Evolutionary conservation across 1,140 invertebrate species (phyloP), one percentile per base, ranked within the genome.

Genomic region (Macrotrachela quadricornifera): DNA sequence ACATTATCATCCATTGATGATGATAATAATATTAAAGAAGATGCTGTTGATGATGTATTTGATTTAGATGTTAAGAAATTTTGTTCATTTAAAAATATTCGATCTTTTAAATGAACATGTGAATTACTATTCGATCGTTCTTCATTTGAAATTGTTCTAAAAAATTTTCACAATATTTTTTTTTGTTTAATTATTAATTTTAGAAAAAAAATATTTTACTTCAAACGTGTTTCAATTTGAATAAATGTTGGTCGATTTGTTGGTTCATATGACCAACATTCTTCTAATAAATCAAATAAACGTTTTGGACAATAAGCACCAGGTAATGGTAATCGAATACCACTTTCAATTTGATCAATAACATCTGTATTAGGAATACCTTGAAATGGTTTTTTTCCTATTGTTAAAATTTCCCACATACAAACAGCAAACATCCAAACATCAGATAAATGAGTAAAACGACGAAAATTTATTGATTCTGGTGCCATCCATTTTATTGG

Each of bases 391-490:
- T 97, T 97, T 0, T 92, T 80, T n/a, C 92, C 91, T 45, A 85
- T 74, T 83, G 90, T 94, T 16, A 96, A 71, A 60, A 97, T 94
- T 71, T 97, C 92, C 92, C 92, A 97, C 74, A 94, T 87, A 64
- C 90, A 96, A 0, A 97, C 91, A 66, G 84, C 86, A 73, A 95
- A 97, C 90, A 96, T 96, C 92, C 88, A 99, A 0, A 97, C 90
- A 74, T 99, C 94, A 62, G 86, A 91, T 10, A 87, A 83, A 11
- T 85, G 85, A 0, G 90, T 96, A 68, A 97, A 97, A 59, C 86
- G 73, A 51, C 88, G 72, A 67, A 95, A 96, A 71, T 96, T 96
- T 56, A 97, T 95, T 13, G 85, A 91, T 70, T 99, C 94, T 0
- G 92, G 92, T 38, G 91, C 87, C 88, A 97, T 90, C 92, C 92